Evolutionary conservation across 92 coral and sea anemone genomes (phyloP), one percentile per base, ranked within the genome.

Genomic region (Phenganax marumi): DNA sequence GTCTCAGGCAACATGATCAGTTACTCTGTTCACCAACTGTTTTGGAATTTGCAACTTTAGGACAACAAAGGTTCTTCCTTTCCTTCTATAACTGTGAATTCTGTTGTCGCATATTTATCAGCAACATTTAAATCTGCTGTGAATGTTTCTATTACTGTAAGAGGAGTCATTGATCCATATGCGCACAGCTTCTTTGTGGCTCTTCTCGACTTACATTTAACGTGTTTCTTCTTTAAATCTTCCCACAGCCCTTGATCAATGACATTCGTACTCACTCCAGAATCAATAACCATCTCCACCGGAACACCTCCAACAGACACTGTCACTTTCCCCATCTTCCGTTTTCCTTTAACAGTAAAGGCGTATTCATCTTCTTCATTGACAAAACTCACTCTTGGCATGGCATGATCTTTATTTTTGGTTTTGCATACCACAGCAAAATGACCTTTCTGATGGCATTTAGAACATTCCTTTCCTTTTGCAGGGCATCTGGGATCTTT

Each of bases 91-190:
- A n/a, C n/a, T n/a, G n/a, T n/a, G n/a, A n/a, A n/a, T n/a, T n/a
- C n/a, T n/a, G 65, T 43, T 16, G 84, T 49, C 18, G 84, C 10
- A n/a, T 79, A 39, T 49, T 50, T 79, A 61, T 54, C 84, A n/a
- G 65, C 57, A 33, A 79, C 19, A 0, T 72, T 56, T 62, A 61
- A 53, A 47, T 74, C 84, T 48, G 61, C n/a, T n/a, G n/a, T n/a
- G n/a, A n/a, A n/a, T n/a, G n/a, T 46, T 49, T 74, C 84, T 0
- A 61, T 61, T 0, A 79, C 55, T 79, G 11, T 17, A 47, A 79
- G 84, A 46, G 84, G 84, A 26, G n/a, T n/a, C n/a, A n/a, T n/a
- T n/a, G n/a, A n/a, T n/a, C 18, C 60, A 72, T 81, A 19, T 50
- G 77, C 22, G 53, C 17, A 81, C 16, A 81, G 58, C 57, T 68